Base-by-base conservation (phyloP, 2,113 vertebrate genomes). In the Felis chaus region DNA sequence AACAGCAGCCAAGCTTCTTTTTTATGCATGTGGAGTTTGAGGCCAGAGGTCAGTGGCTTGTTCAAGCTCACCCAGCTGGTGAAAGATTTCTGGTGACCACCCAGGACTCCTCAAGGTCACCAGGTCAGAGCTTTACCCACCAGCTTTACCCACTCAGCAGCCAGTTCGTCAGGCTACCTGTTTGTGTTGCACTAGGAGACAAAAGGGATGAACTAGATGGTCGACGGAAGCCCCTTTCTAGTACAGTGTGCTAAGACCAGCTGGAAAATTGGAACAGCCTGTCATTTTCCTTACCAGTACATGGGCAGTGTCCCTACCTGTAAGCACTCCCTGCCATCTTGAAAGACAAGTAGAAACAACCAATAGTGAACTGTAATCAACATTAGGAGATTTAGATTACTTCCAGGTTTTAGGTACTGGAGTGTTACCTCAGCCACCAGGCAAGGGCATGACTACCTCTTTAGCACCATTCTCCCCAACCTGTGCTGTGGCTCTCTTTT, bases 31-130 rank as follows among this genome's bases (percentile, higher is more conserved):
- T 89, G 29, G 63, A 74, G 15, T 50, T 33, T n/a, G 36, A 55
- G 27, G 10, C 14, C 29, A 53, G 61, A 18, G 25, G 23, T 33
- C 31, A 88, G 41, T 12, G 9, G 10, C 39, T 90, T 76, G 48
- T 36, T 88, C 55, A 81, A 11, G 25, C 9, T 73, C 10, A 33
- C 7, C 3, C 25, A 53, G 50, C 71, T 8, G 69, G 23, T 7
- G 12, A 4, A 4, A 84, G 91, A 19, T 7, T 55, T 2, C 0
- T 23, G 9, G 14, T 68, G 39, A 25, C 5, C 11, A 39, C 29
- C 3, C 11, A 29, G 79, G 39, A 10, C 33, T 15, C 31, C 19
- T 36, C 10, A 55, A 9, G 4, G 31, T 76, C 39, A 65, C 91
- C 29, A 63, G 19, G 16, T 66, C 14, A 18, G 53, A 66, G n/a